A percentile compares a stretch with the other conserved stretches of the same genome.
Conservation (phyloP, 2,888 invertebrate genomes). For the Pyrochroa serraticornis region DNA sequence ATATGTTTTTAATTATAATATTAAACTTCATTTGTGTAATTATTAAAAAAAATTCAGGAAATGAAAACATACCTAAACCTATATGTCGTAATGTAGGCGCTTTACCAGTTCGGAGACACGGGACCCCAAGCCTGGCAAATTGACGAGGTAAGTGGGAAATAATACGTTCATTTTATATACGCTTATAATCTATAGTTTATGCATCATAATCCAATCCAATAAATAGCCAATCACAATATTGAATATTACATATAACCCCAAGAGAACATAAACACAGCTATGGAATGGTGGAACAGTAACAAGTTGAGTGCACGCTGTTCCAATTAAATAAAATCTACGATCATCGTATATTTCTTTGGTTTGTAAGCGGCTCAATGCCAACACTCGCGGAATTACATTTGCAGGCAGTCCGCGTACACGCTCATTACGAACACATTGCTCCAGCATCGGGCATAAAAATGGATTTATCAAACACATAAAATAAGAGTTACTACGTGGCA, state of each 20-base stretch:
- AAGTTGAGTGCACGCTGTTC: constrained; percentile 53
- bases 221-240: constrained; percentile 55
- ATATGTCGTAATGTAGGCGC: too few relatives aligned
- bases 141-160: constrained; percentile 36
- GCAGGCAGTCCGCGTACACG: constrained; percentile 31
- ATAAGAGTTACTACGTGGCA: constrained; percentile 21
- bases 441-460: constrained; percentile 25
- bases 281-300: constrained; percentile 51
- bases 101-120: constrained; percentile 3
- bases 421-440: constrained; percentile 31
- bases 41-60: too few relatives aligned
- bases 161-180: constrained; percentile 44
- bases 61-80: too few relatives aligned
- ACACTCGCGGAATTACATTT: constrained; percentile 34
- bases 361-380: constrained; percentile 35
- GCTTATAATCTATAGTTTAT: constrained; percentile 49
- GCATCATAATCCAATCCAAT: constrained; percentile 50
- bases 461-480: constrained; percentile 29
- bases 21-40: too few relatives aligned
- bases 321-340: constrained; percentile 55
- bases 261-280: constrained; percentile 50
- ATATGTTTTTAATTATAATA: too few relatives aligned
- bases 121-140: constrained; percentile 9
- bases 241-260: constrained; percentile 54
- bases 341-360: constrained; percentile 45